These are phyloP conservation scores for Apodemus agrarius DNA, from an alignment of 2,797 vertebrate genomes.

Conservation along the genomic window DNA sequence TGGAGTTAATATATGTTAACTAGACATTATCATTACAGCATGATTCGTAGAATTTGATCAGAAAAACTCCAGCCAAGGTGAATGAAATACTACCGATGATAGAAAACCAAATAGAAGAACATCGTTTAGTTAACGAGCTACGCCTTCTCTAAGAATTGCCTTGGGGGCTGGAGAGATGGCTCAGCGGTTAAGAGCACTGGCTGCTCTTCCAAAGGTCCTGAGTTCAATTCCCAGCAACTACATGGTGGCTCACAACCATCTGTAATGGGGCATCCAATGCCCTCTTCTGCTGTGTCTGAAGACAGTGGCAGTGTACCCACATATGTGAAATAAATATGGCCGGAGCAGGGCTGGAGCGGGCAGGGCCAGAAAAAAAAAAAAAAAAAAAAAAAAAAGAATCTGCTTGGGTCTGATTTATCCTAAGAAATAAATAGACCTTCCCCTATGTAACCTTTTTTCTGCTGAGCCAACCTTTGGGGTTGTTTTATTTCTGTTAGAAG, in stretches of 20 bases:
- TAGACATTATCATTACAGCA: too few species aligned
- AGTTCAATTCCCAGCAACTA: too few species aligned
- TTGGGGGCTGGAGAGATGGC: neutral
- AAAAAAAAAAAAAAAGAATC: neutral
- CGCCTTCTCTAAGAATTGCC: neutral
- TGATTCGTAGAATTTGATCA: neutral
- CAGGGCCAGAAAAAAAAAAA: too few species aligned
- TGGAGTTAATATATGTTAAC: neutral
- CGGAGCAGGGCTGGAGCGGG: too few species aligned
- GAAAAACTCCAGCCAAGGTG: neutral
- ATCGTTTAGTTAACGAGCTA: constrained; percentile 30
- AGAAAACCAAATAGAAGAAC: neutral
- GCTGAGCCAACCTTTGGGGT: neutral
- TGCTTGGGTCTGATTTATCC: neutral
- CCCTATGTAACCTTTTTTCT: neutral
- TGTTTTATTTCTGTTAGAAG: constrained; percentile 12
- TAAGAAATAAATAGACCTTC: neutral
- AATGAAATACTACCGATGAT: neutral
- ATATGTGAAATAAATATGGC: too few species aligned
- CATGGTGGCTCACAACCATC: too few species aligned
- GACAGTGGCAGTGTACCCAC: too few species aligned
- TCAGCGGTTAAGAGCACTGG: too few species aligned
- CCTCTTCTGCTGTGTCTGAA: too few species aligned
- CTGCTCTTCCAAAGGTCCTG: too few species aligned
- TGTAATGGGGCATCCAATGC: too few species aligned